Conservation (phyloP, 2,113 vertebrate species). For the Hipposideros armiger region DNA sequence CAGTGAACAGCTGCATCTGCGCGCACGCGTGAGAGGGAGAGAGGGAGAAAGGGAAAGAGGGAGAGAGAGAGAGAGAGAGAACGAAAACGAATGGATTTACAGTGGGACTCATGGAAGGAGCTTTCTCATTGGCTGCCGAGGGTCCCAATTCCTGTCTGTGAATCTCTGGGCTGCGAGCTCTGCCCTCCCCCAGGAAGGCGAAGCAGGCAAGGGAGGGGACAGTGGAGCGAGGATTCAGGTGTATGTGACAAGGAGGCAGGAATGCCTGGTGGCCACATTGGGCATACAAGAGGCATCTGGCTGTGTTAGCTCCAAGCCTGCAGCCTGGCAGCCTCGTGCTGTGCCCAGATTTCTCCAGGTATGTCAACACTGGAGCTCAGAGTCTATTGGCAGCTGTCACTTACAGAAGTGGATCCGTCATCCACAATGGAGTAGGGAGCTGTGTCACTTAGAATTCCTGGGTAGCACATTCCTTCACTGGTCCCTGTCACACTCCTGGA, state of each 20-base stretch:
- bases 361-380: constrained; percentile 60
- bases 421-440: constrained; percentile 62
- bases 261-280: constrained; percentile 44
- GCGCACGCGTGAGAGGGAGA: neutral
- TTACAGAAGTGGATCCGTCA: constrained; percentile 60
- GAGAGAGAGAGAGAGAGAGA: neutral
- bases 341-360: constrained; percentile 64
- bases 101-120: constrained; percentile 65
- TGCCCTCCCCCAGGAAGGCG: constrained; percentile 55
- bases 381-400: constrained; percentile 72
- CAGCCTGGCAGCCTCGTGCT: constrained; percentile 56
- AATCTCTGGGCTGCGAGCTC: constrained; percentile 61
- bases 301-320: constrained; percentile 45
- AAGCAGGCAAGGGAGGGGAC: constrained; percentile 28
- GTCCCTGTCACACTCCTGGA: constrained; percentile 76
- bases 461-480: constrained; percentile 80
- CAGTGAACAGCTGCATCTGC: constrained; percentile 27
- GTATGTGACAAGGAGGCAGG: constrained; percentile 67
- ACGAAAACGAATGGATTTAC: constrained; percentile 48
- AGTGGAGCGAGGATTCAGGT: constrained; percentile 66
- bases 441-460: constrained; percentile 79
- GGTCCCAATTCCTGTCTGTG: constrained; percentile 69
- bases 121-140: constrained; percentile 72
- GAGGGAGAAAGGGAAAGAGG: neutral
- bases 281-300: constrained; percentile 50